Conservation (phyloP, 2,888 invertebrate genomes). For the Chrysodeixis includens region DNA sequence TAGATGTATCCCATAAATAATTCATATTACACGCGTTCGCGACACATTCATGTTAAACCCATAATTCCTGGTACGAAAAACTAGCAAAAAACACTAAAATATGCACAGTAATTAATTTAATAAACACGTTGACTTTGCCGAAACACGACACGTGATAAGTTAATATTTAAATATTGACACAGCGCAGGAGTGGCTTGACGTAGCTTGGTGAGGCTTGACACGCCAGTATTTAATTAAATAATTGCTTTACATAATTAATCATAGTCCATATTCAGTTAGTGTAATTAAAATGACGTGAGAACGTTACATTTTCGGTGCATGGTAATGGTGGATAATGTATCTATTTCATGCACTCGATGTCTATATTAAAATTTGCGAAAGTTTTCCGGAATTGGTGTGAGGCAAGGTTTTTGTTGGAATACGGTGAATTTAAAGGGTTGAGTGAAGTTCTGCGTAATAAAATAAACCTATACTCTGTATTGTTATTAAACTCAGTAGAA, state of each 20-base stretch:
- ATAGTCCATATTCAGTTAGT: slow-evolving; percentile 45
- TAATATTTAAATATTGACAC: slow-evolving; percentile 48
- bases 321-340: slow-evolving; percentile 26
- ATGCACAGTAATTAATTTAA: slow-evolving; percentile 24
- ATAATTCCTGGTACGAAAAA: background rate
- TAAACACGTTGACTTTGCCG: slow-evolving; percentile 28
- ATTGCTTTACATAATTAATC: slow-evolving; percentile 58
- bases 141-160: slow-evolving; percentile 12
- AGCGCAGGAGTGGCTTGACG: slow-evolving; percentile 47
- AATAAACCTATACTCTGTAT: too few species aligned
- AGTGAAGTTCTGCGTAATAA: background rate
- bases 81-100: background rate
- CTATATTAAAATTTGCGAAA: slow-evolving; percentile 21
- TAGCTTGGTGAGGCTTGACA: slow-evolving; percentile 29
- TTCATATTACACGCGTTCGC: background rate
- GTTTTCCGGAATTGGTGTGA: background rate
- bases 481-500: too few species aligned
- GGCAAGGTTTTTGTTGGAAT: background rate
- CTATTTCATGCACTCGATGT: slow-evolving; percentile 23
- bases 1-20: background rate
- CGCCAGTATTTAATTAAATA: slow-evolving; percentile 53
- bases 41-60: background rate
- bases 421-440: background rate
- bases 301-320: slow-evolving; percentile 40
- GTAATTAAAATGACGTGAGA: slow-evolving; percentile 44